Base-by-base conservation (phyloP, 2,888 invertebrate genomes). In the Ectobius pallidus region DNA sequence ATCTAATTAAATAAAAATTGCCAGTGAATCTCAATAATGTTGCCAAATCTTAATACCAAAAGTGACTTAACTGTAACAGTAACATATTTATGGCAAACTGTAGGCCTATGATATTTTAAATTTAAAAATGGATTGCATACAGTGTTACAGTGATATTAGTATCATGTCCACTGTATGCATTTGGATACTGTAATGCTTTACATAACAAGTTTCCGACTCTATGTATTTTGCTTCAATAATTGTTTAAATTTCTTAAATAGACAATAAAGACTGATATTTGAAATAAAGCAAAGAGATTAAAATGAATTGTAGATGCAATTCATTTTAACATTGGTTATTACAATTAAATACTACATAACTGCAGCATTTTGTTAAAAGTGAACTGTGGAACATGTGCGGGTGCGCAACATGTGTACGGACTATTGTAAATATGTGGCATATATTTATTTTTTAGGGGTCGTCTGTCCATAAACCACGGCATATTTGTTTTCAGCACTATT, bases 191-290 rank as follows among this genome's bases (percentile, higher is more conserved):
- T 46, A 65, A 22, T 44, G 65, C n/a, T 62, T 72, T 74, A 74
- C 74, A 74, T 74, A 74, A 74, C 72, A 74, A 74, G 74, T 72
- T 72, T 74, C 74, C 74, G 69, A 74, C 72, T 74, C 74, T 74
- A 74, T 74, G 68, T 74, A 65, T 65, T 65, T 44, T 65, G 65
- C 27, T 11, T n/a, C 22, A 63, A 63, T 22, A 46, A 65, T 30
- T 9, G 25, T 52, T 52, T 3, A 52, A 52, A 25, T 14, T 52
- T 7, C 25, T 58, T n/a, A 30, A 58, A 4, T 14, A 16, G 14
- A 16, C 4, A 58, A 55, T 55, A 4, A 27, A 58, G 30, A 58
- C 52, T 58, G 32, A n/a, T 58, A 58, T 58, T 30, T 58, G 27
- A 58, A 58, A 58, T 30, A 58, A 58, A 58, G n/a, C 3, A 25